Conservation (phyloP, 2,888 invertebrate genomes). For the Polietes domitor region DNA sequence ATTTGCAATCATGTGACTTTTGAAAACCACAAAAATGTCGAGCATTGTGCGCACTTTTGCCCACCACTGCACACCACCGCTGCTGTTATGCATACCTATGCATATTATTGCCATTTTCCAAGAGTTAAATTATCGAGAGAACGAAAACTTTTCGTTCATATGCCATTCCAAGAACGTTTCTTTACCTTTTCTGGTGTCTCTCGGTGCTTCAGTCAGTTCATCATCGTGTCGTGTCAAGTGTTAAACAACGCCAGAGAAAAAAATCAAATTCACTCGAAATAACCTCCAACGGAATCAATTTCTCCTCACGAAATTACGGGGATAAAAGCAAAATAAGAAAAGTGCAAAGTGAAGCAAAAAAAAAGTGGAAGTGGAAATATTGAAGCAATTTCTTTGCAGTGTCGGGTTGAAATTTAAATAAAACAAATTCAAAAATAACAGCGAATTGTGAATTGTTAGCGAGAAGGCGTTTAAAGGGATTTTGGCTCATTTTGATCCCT, state of each 20-base stretch:
- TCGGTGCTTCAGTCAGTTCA: conserved; percentile 64
- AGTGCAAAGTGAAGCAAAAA: neutral
- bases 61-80: conserved; percentile 7
- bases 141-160: neutral
- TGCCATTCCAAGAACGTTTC: conserved; percentile 24
- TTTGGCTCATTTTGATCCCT: neutral
- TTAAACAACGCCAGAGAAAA: conserved; percentile 51
- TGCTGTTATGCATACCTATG: conserved; percentile 1
- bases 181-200: conserved; percentile 21
- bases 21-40: no score
- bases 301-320: conserved; percentile 25
- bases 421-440: conserved; percentile 22
- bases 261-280: neutral
- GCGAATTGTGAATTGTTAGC: conserved; percentile 5
- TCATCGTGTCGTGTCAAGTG: conserved; percentile 68
- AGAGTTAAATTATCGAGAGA: conserved; percentile 2
- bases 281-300: neutral
- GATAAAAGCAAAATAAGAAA: conserved; percentile 2
- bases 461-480: conserved; percentile 1
- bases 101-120: conserved; percentile 45
- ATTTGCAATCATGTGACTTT: no score
- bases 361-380: neutral
- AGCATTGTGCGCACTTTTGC: neutral
- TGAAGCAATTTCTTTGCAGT: neutral
- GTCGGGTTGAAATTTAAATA: conserved; percentile 1